Evolutionary conservation across 2,888 invertebrate genomes (phyloP).

Genomic region (Phengaris alcon): DNA sequence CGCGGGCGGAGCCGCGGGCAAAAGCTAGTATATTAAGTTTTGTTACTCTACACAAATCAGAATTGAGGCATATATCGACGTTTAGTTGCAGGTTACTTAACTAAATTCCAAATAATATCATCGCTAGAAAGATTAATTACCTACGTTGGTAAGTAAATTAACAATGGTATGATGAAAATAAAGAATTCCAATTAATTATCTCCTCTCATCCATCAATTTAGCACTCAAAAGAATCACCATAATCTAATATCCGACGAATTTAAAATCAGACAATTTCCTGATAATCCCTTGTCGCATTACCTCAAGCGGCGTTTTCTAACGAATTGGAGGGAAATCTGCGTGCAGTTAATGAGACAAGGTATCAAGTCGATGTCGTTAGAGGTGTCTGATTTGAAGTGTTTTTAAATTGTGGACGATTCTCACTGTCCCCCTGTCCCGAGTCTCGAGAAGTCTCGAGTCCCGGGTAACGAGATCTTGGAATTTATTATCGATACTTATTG

Average conservation of each 20-base stretch:
- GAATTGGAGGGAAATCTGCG: too few species aligned
- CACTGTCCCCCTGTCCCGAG: background rate
- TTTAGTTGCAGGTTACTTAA: too few species aligned
- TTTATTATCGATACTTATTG: constrained; percentile 7
- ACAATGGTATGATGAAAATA: background rate
- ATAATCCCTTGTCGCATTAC: constrained; percentile 7
- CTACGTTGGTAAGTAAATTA: background rate
- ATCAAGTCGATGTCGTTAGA: constrained; percentile 12
- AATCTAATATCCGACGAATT: constrained; percentile 15
- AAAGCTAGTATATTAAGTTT: too few species aligned
- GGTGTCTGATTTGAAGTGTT: constrained; percentile 24
- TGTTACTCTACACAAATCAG: too few species aligned
- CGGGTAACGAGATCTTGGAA: constrained; percentile 9
- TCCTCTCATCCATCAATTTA: constrained; percentile 2
- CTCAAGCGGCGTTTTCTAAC: background rate
- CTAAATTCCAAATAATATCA: too few species aligned
- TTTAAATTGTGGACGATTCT: constrained; percentile 22
- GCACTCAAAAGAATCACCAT: constrained; percentile 13
- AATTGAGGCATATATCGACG: too few species aligned
- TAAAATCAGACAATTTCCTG: constrained; percentile 16
- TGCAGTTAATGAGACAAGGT: background rate
- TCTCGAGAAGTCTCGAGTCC: constrained; percentile 3
- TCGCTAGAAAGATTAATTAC: too few species aligned
- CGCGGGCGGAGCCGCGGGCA: too few species aligned
- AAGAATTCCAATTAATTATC: background rate